Evolutionary conservation across 2,113 vertebrate genomes (phyloP).

Genomic region (Limnothrissa miodon): DNA sequence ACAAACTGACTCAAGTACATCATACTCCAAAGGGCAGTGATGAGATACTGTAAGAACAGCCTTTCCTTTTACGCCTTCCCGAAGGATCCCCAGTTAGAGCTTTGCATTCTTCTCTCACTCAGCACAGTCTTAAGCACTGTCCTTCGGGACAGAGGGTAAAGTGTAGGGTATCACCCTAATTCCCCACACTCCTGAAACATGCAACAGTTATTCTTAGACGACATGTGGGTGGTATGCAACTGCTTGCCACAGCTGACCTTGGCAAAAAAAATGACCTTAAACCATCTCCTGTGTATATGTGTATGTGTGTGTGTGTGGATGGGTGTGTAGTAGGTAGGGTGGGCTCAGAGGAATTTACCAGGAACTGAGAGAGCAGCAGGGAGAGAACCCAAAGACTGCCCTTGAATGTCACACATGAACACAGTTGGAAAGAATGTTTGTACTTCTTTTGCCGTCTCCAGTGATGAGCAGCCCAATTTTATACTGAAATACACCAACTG

Average conservation of each 20-base stretch:
- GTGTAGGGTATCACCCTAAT: constrained; percentile 27
- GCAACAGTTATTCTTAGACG: constrained; percentile 39
- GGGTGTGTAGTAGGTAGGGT: not conserved
- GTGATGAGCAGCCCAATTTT: not conserved
- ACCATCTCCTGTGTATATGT: not conserved
- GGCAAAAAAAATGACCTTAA: not conserved
- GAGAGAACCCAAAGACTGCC: not conserved
- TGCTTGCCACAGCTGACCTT: constrained; percentile 23
- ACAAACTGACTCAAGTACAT: not conserved
- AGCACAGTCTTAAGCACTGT: not conserved
- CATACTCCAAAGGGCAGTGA: not conserved
- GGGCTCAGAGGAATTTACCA: not conserved
- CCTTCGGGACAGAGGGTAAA: constrained; percentile 5
- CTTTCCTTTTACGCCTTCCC: not conserved
- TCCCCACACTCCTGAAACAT: constrained; percentile 33
- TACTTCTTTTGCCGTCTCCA: constrained; percentile 14
- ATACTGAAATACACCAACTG: not conserved
- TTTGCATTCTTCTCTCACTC: constrained; percentile 22
- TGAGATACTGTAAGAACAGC: constrained; percentile 9
- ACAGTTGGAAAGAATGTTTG: not conserved
- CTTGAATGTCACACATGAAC: not conserved
- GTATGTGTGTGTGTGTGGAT: not conserved
- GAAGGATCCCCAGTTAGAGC: constrained; percentile 22
- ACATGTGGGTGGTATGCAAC: not conserved
- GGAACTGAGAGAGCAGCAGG: not conserved